A percentile compares a stretch with the other conserved stretches of the same genome.
These are phyloP conservation scores for Antedon mediterranea DNA, from an alignment of 53 echinoderm and acorn worm genomes.

Conservation along the genomic window DNA sequence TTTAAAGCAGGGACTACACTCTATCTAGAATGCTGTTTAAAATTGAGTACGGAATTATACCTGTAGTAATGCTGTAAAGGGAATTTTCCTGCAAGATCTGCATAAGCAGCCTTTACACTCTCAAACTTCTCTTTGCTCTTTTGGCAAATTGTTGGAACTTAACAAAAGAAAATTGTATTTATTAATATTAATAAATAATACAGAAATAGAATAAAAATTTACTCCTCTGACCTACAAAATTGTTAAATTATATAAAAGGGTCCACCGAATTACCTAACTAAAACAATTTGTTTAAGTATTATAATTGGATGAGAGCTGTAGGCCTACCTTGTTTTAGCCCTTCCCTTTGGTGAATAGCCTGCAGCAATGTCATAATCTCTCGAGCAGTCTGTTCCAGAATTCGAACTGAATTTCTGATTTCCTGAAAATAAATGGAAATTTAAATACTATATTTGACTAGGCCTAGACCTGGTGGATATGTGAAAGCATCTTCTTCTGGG, in stretches of 20 bases:
- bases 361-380: slow-evolving; percentile 46
- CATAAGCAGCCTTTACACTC: slow-evolving; percentile 22
- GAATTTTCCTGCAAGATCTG: slow-evolving; percentile 28
- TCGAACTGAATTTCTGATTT: slow-evolving; percentile 49
- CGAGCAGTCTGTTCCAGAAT: slow-evolving; percentile 55
- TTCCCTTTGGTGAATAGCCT: slow-evolving; percentile 46
- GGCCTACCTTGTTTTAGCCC: slow-evolving; percentile 71
- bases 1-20: too few relatives aligned
- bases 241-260: too few relatives aligned
- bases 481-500: too few relatives aligned
- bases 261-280: too few relatives aligned
- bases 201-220: background rate
- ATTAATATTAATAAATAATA: too few relatives aligned
- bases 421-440: slow-evolving; percentile 20
- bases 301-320: too few relatives aligned
- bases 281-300: too few relatives aligned
- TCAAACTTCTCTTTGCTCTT: slow-evolving; percentile 32
- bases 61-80: slow-evolving; percentile 45
- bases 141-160: slow-evolving; percentile 36
- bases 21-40: too few relatives aligned
- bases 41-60: background rate
- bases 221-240: too few relatives aligned
- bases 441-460: too few relatives aligned
- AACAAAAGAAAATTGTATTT: background rate
- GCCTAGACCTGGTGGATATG: too few relatives aligned